Conservation (phyloP, 1,140 invertebrate genomes). For the Oncopeltus fasciatus region DNA sequence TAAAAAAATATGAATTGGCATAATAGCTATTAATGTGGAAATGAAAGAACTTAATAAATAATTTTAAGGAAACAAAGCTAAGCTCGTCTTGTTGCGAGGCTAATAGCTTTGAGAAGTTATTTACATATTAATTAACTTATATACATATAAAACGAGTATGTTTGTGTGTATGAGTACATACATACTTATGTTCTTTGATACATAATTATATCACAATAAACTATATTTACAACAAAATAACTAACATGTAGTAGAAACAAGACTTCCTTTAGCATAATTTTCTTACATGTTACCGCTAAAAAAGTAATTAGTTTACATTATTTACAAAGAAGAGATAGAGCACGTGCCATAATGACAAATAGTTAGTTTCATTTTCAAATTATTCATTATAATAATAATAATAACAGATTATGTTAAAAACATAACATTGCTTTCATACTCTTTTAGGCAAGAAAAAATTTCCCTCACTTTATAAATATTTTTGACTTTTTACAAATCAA, state of each 20-base stretch:
- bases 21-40: background rate
- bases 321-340: background rate
- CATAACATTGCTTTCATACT: too few relatives aligned
- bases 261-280: background rate
- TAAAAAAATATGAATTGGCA: background rate
- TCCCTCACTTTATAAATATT: too few relatives aligned
- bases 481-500: too few relatives aligned
- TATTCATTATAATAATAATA: too few relatives aligned
- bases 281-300: background rate
- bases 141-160: background rate
- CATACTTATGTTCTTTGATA: background rate
- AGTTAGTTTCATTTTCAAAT: too few relatives aligned
- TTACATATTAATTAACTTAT: background rate
- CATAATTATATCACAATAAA: background rate
- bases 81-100: background rate
- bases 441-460: too few relatives aligned
- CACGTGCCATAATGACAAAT: too few relatives aligned
- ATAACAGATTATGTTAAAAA: too few relatives aligned
- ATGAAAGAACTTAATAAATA: too few relatives aligned
- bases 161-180: background rate
- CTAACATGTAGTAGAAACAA: background rate
- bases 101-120: background rate
- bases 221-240: background rate
- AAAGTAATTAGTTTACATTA: slow-evolving; percentile 4
- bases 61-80: background rate